Conservation (phyloP, 2,888 invertebrate species). For the Sclerodermus sp. region DNA sequence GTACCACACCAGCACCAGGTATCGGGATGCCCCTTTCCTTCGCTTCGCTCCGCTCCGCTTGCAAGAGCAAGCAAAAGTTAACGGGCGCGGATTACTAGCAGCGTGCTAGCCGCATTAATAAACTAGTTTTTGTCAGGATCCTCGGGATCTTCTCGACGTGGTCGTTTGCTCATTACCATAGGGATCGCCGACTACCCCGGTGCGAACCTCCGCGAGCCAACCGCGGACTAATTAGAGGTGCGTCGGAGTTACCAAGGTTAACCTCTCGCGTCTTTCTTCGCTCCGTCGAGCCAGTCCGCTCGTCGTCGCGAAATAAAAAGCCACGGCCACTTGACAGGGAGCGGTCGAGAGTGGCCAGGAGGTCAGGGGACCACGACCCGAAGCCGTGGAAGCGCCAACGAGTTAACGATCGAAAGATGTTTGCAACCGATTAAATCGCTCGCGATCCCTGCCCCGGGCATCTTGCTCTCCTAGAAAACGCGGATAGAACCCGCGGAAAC, state of each 20-base stretch:
- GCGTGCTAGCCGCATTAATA: conserved; percentile 43
- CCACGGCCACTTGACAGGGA: too few species aligned
- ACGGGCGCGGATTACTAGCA: conserved; percentile 29
- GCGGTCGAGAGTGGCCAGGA: too few species aligned
- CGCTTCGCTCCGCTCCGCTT: background rate
- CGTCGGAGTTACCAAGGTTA: conserved; percentile 23
- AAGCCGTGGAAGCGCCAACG: too few species aligned
- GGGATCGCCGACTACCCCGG: conserved; percentile 15
- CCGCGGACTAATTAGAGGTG: conserved; percentile 28
- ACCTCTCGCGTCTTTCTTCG: conserved; percentile 6
- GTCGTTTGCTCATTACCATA: conserved; percentile 28
- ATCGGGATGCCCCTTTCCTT: background rate
- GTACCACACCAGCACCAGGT: too few species aligned
- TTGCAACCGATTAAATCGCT: conserved; percentile 25
- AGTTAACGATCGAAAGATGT: background rate
- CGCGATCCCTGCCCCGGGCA: conserved; percentile 5
- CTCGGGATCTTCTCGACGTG: too few species aligned
- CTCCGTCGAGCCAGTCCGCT: conserved; percentile 10
- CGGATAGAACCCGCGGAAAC: too few species aligned
- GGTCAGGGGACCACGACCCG: too few species aligned
- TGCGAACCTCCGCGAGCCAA: conserved; percentile 1
- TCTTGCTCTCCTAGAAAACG: too few species aligned
- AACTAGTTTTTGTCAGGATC: conserved; percentile 39
- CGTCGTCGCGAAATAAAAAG: conserved; percentile 28
- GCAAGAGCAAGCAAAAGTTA: conserved; percentile 1